Evolutionary conservation across 2,888 invertebrate genomes (phyloP), one percentile per base, ranked within the genome.

Genomic region (Leptopilina drosophilae): DNA sequence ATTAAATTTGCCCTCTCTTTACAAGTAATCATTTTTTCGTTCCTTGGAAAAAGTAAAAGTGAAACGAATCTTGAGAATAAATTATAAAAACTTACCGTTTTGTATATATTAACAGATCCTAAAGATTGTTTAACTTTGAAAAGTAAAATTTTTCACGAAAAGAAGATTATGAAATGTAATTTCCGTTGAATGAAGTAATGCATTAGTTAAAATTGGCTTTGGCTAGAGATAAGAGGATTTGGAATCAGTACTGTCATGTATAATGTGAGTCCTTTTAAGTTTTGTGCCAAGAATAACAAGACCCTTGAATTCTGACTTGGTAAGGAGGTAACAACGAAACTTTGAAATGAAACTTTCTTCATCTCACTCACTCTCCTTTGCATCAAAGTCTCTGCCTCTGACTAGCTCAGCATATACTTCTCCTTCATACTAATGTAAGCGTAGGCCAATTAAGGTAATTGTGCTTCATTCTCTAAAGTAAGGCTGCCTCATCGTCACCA

Each of bases 351-450:
- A 76, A 76, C 64, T 76, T 49, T 64, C 33, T 76, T 20, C 64
- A 40, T 46, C 20, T 76, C 76, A 62, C 62, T 64, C 76, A 64
- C 40, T 59, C 75, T 33, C 76, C 76, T 49, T 64, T 49, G 42
- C 64, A 33, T 46, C 76, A 76, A 76, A 62, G 73, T 65, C 53
- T 75, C 53, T 20, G 53, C 75, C 73, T 56, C 26, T 53, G 20
- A 40, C 20, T 66, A 67, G 77, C 73, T 15, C 64, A 78, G 76
- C 81, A 59, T 79, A 81, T 85, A 84, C 84, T 84, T 82, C 83
- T 84, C 85, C 87, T 88, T 87, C 87, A 88, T 87, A 85, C 84
- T 86, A 87, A 88, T 87, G 86, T 85, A 85, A 87, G 87, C 87
- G 84, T 87, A 85, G 84, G 85, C 85, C 87, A 88, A 88, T 87